Evolutionary conservation across 1,140 invertebrate species (phyloP), one percentile per base, ranked within the genome.

Genomic region (Dryas iulia): DNA sequence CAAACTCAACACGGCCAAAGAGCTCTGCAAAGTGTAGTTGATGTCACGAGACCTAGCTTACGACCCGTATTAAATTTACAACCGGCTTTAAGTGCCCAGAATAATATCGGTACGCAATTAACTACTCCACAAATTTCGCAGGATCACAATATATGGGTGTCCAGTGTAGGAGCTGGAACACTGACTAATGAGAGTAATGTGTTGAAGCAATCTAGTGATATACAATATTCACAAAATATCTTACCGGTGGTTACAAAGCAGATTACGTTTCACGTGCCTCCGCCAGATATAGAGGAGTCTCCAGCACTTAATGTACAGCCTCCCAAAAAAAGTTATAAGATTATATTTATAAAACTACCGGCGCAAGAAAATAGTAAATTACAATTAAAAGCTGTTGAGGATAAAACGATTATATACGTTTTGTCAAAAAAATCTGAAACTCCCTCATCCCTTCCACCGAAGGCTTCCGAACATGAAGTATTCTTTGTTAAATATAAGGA

Each of bases 271-370:
- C 96, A 97, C 81, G 95, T 96, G 10, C 95, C 96, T 64, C 96
- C 96, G n/a, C 95, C 95, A 80, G 96, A 96, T 81, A 93, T 94
- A 0, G 94, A 95, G 78, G 95, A 96, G 81, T 85, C 93, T 2
- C 93, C 94, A 12, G 92, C 88, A 85, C 89, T 79, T 26, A 82
- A 90, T 53, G 73, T 83, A 24, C 83, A 92, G 10, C 92, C 93
- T 2, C 94, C 95, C 3, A 96, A 96, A 78, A 97, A 97, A 78
- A 95, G n/a, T n/a, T 97, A 96, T 93, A 96, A 96, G 79, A 96
- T 97, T 71, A 94, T 97, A 18, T 97, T 97, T 91, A 97, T 97
- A 82, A 97, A 28, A 28, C 26, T n/a, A n/a, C n/a, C n/a, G n/a
- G n/a, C n/a, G n/a, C n/a, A n/a, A n/a, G n/a, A n/a, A n/a, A n/a